Evolutionary conservation across 2,797 vertebrate species (phyloP).

Genomic region (Oreortyx pictus): DNA sequence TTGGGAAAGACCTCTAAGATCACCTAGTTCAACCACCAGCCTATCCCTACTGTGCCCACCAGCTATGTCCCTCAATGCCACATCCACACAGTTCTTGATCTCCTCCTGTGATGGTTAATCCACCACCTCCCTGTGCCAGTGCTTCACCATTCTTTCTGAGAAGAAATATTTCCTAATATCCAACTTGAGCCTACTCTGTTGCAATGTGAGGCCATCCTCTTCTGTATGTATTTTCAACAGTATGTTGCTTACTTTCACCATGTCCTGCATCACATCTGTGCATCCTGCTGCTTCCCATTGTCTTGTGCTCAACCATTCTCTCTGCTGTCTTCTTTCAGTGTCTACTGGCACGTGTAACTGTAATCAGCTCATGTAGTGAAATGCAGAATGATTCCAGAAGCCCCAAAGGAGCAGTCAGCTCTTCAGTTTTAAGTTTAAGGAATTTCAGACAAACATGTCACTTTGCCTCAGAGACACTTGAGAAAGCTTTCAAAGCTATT

Average conservation of each 20-base stretch:
- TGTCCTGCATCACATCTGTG: background rate
- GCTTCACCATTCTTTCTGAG: no score
- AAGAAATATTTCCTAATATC: no score
- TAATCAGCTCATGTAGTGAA: conserved; percentile 23
- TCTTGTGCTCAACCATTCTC: background rate
- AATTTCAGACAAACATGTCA: conserved; percentile 36
- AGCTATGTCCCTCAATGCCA: no score
- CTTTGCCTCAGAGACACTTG: conserved; percentile 13
- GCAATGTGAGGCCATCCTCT: background rate
- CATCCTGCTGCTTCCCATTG: background rate
- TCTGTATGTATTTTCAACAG: background rate
- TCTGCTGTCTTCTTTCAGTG: background rate
- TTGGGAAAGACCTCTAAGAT: no score
- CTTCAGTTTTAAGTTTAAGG: conserved; percentile 11
- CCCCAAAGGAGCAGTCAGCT: conserved; percentile 32
- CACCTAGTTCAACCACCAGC: no score
- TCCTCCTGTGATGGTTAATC: no score
- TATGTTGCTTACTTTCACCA: background rate
- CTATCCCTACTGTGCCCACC: no score
- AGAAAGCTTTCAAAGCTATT: conserved; percentile 8
- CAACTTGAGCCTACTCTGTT: no score
- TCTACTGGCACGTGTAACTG: background rate
- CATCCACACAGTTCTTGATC: no score
- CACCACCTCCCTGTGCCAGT: no score
- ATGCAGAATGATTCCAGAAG: background rate